Percentiles rank a stretch among this genome's conserved stretches.
phyloP scores from a whole-genome alignment of 2,888 invertebrate species.

The Lepetodrilus schrolli region DNA sequence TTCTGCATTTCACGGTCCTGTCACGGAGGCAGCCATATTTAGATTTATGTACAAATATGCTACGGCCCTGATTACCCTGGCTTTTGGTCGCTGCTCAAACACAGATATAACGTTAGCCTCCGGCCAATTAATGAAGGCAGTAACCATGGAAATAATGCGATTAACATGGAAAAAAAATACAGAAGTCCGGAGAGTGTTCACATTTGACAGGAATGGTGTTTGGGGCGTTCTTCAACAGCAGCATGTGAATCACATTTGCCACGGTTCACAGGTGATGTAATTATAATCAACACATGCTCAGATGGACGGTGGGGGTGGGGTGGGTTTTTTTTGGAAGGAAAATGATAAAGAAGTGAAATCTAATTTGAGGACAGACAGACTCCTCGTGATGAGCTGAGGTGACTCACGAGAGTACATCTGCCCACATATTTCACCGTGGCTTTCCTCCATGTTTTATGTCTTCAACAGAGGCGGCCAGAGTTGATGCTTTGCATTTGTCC shows the following conservation, averaged over 20 bases:
- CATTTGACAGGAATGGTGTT: conserved; percentile 14
- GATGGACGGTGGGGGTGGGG: no score
- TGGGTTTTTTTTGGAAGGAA: no score
- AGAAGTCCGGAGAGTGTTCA: conserved; percentile 8
- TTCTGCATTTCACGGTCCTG: no score
- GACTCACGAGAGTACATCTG: conserved; percentile 28
- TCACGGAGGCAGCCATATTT: not conserved
- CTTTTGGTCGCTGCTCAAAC: not conserved
- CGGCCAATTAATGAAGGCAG: not conserved
- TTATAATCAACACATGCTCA: conserved; percentile 27
- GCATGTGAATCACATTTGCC: conserved; percentile 15
- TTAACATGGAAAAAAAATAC: conserved; percentile 9
- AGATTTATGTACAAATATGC: not conserved
- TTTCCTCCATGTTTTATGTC: no score
- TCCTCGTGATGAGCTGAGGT: conserved; percentile 1
- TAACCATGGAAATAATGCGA: not conserved
- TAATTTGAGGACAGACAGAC: conserved; percentile 24
- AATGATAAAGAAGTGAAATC: conserved; percentile 26
- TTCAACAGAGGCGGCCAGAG: no score
- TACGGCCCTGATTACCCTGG: not conserved
- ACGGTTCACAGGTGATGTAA: conserved; percentile 24
- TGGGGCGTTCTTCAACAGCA: not conserved
- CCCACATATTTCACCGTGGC: conserved; percentile 1
- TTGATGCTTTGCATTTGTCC: no score
- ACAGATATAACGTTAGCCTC: not conserved